Evolutionary conservation across 2,888 invertebrate species (phyloP), one percentile per base, ranked within the genome.

Genomic region (Aphidius colemani): DNA sequence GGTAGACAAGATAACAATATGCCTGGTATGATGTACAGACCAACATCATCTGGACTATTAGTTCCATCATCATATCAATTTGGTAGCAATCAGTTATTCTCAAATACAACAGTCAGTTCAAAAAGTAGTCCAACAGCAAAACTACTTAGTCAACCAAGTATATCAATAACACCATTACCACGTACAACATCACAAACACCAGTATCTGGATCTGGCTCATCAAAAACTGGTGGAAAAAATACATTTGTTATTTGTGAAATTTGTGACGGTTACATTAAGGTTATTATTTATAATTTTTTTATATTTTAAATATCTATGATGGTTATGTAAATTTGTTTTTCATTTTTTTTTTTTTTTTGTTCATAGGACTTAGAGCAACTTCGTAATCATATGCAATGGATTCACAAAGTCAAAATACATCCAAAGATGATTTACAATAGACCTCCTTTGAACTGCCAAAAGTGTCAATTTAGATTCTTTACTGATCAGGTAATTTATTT

Each of bases 381-480:
- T 68, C 87, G 96, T 69, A 96, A 96, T 82, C 97, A 97, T 80
- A 96, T 97, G 94, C 96, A 95, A 79, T 96, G 95, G 94, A 96
- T 96, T 81, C 97, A 97, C 83, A 96, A 96, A 88, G 94, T 95
- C 72, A 95, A 95, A 83, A 96, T 96, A 76, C 95, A 95, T 84
- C 95, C 95, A 63, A 95, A 95, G 85, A 96, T 95, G 95, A 95
- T 95, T 73, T 93, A 95, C 84, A 95, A 94, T 84, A 87, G 93
- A 83, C 95, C 97, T 64, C 96, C 96, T 55, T 86, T 97, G 70
- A 95, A 95, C 84, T 97, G 97, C 84, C 96, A 96, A 84, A 95
- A 96, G 83, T 97, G 97, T 85, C 94, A 95, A 84, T 94, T 93
- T 82, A 88, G 96, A 77, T 98, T 98, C 85, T 98, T 98, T 85